Conservation (phyloP, 2,113 vertebrate species). For the Zosterops pallidus region DNA sequence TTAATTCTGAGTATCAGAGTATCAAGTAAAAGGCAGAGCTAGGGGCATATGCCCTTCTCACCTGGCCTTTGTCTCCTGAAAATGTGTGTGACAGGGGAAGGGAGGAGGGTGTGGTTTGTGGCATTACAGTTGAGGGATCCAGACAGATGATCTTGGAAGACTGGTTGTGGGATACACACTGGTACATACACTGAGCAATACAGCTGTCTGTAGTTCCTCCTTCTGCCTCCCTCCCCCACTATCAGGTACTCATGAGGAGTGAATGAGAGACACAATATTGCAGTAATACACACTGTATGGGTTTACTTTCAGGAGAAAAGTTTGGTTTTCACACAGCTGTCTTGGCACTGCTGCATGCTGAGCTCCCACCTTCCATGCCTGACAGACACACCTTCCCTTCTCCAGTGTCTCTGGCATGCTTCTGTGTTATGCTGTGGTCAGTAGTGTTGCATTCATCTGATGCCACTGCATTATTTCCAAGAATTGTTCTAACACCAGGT, state of each 20-base stretch:
- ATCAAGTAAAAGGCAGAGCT: neutral
- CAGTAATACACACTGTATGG: neutral
- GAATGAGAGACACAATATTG: neutral
- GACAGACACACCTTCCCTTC: neutral
- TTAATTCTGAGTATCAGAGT: neutral
- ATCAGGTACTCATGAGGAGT: neutral
- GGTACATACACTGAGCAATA: neutral
- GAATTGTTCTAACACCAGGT: neutral
- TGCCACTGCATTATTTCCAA: neutral
- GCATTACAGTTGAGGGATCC: neutral
- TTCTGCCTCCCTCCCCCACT: neutral
- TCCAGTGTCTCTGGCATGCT: neutral
- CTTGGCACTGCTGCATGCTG: neutral
- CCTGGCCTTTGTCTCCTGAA: neutral
- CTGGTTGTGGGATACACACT: neutral
- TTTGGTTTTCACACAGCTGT: neutral
- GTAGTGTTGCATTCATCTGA: neutral
- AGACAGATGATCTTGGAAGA: neutral
- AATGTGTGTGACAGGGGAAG: neutral
- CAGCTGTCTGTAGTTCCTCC: neutral
- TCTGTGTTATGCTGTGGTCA: neutral
- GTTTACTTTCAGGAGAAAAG: slow-evolving; percentile 15
- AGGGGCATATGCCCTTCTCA: neutral
- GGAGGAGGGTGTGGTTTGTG: neutral
- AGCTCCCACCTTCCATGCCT: neutral